Percentiles rank a stretch among this genome's conserved stretches.
phyloP scores from a whole-genome alignment of 1,140 invertebrate species.

The Drosophila takahashii region DNA sequence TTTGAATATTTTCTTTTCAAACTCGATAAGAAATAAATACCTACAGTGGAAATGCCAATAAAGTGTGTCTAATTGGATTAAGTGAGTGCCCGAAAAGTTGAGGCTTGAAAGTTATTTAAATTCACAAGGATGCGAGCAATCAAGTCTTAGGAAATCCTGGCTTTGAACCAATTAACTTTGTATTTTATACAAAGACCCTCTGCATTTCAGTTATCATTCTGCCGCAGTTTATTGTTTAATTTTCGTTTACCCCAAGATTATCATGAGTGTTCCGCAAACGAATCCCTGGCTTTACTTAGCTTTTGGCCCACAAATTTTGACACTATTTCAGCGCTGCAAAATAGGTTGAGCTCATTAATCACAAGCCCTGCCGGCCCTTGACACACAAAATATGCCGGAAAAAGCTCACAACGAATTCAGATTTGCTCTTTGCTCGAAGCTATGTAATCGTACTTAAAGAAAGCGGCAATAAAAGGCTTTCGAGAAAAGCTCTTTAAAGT shows the following conservation, averaged over 20 bases:
- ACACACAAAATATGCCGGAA: background rate
- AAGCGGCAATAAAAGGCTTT: too few species aligned
- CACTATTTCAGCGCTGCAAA: conserved; percentile 26
- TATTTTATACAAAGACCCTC: background rate
- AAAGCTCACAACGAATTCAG: background rate
- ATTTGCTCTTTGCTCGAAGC: background rate
- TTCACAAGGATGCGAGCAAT: background rate
- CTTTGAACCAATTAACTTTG: background rate
- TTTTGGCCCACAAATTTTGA: conserved; percentile 16
- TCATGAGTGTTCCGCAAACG: conserved; percentile 5
- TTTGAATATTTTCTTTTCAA: conserved; percentile 18
- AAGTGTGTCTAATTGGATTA: conserved; percentile 63
- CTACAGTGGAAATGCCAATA: conserved; percentile 31
- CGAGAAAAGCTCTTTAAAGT: too few species aligned
- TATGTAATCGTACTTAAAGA: background rate
- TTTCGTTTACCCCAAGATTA: background rate
- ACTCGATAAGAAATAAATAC: conserved; percentile 10
- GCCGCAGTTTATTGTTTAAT: background rate
- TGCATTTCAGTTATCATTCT: background rate
- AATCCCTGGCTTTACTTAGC: conserved; percentile 19
- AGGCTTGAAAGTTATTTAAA: conserved; percentile 23
- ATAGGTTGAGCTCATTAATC: conserved; percentile 41
- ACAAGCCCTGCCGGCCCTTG: background rate
- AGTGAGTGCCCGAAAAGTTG: background rate
- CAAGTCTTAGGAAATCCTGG: too few species aligned